These are phyloP conservation scores for Caenorhabditis panamensis DNA, from an alignment of 2,888 invertebrate species.

Conservation along the genomic window DNA sequence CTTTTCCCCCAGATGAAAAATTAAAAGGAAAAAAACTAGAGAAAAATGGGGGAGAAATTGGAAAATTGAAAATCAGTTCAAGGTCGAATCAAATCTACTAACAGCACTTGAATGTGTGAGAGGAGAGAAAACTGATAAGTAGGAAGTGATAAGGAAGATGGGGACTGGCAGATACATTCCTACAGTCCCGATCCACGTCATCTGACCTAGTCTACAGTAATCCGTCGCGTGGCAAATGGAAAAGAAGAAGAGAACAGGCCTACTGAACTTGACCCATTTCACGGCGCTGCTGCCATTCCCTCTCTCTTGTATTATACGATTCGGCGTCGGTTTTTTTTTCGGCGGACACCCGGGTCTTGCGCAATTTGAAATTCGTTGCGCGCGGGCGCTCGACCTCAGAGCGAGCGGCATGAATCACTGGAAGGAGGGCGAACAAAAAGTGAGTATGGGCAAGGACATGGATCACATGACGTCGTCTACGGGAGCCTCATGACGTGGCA, in stretches of 20 bases:
- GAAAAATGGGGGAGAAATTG: not conserved
- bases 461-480: slow-evolving; percentile 13
- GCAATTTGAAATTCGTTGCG: slow-evolving; percentile 41
- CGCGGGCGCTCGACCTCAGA: slow-evolving; percentile 23
- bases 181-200: too few relatives aligned
- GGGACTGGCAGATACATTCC: not conserved
- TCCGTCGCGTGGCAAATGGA: too few relatives aligned
- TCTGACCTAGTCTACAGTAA: slow-evolving; percentile 2
- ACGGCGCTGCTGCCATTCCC: not conserved
- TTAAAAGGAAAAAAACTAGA: not conserved
- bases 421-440: slow-evolving; percentile 28
- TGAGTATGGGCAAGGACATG: slow-evolving; percentile 13
- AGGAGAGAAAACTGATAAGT: not conserved
- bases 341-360: slow-evolving; percentile 4
- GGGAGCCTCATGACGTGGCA: not conserved
- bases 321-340: not conserved
- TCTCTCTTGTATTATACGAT: not conserved
- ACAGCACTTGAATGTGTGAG: not conserved
- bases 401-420: slow-evolving; percentile 32
- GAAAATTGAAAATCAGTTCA: slow-evolving; percentile 23
- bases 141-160: not conserved
- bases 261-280: slow-evolving; percentile 22
- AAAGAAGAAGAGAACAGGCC: not conserved
- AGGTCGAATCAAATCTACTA: slow-evolving; percentile 6
- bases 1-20: not conserved